phyloP scores from a whole-genome alignment of 2,797 vertebrate genomes.

The Catostomus latipinnis region DNA sequence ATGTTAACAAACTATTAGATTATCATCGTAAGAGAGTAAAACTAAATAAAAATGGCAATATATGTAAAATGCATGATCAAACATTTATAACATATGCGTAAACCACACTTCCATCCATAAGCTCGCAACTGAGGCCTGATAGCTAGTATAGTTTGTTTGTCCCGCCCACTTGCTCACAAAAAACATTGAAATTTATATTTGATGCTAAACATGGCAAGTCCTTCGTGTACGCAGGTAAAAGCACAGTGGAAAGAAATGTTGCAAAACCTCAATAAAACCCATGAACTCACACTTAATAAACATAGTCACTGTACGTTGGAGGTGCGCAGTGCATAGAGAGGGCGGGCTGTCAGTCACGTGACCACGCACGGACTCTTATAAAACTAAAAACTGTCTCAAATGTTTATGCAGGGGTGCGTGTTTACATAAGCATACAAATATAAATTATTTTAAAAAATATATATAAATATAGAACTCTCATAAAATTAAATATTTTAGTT shows the following conservation, averaged over 20 bases:
- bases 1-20: not conserved
- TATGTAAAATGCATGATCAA: not conserved
- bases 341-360: slow-evolving; percentile 58
- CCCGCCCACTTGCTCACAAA: slow-evolving; percentile 20
- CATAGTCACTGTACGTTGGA: slow-evolving; percentile 29
- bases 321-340: slow-evolving; percentile 53
- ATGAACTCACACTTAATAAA: not conserved
- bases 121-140: not conserved
- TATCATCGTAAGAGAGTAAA: not conserved
- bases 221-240: not conserved
- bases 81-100: not conserved
- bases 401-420: not conserved
- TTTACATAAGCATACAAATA: too few relatives aligned
- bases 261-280: not conserved
- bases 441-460: too few relatives aligned
- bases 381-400: not conserved
- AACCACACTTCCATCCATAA: not conserved
- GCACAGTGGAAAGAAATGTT: not conserved
- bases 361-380: slow-evolving; percentile 15
- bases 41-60: not conserved
- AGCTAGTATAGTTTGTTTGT: slow-evolving; percentile 16
- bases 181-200: not conserved
- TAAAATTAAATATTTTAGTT: too few relatives aligned
- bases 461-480: too few relatives aligned
- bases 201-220: not conserved